Percentiles rank a stretch among this genome's conserved stretches.
These are phyloP conservation scores for Rhadinocentrus ornatus DNA, from an alignment of 2,797 vertebrate species.

Conservation along the genomic window DNA sequence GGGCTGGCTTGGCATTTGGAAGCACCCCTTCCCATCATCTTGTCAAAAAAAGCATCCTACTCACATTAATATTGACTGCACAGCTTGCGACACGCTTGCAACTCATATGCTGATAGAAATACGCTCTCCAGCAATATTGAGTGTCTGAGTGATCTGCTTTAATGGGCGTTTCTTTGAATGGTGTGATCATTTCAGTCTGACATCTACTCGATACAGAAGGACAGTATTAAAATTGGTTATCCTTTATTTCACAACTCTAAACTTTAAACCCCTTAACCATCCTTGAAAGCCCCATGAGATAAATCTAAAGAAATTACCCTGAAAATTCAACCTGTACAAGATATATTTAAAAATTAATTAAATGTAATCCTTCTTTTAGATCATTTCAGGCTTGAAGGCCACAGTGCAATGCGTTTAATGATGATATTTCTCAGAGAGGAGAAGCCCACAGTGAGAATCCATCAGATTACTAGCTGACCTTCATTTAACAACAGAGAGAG, in stretches of 20 bases:
- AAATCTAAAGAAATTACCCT: slow-evolving; percentile 43
- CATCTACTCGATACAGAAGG: not conserved
- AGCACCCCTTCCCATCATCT: not conserved
- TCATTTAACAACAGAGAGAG: slow-evolving; percentile 41
- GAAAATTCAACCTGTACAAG: slow-evolving; percentile 42
- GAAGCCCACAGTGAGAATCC: slow-evolving; percentile 40
- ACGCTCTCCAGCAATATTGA: not conserved
- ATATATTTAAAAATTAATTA: slow-evolving; percentile 49
- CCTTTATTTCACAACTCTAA: not conserved
- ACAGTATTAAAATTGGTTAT: not conserved
- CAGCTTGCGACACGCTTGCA: not conserved
- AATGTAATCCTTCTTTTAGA: slow-evolving; percentile 58
- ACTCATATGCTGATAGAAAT: not conserved
- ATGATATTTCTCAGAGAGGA: slow-evolving; percentile 51
- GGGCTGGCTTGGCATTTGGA: not conserved
- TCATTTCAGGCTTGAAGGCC: slow-evolving; percentile 59
- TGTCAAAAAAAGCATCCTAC: not conserved
- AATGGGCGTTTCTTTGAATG: not conserved
- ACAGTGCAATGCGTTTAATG: slow-evolving; percentile 58
- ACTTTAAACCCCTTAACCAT: not conserved
- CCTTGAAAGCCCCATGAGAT: slow-evolving; percentile 35
- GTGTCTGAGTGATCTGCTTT: not conserved
- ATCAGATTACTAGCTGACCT: slow-evolving; percentile 58
- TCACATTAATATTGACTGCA: slow-evolving; percentile 1
- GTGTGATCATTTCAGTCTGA: not conserved